Base-by-base conservation (phyloP, 2,888 invertebrate species). In the Caenorhabditis plicata region DNA sequence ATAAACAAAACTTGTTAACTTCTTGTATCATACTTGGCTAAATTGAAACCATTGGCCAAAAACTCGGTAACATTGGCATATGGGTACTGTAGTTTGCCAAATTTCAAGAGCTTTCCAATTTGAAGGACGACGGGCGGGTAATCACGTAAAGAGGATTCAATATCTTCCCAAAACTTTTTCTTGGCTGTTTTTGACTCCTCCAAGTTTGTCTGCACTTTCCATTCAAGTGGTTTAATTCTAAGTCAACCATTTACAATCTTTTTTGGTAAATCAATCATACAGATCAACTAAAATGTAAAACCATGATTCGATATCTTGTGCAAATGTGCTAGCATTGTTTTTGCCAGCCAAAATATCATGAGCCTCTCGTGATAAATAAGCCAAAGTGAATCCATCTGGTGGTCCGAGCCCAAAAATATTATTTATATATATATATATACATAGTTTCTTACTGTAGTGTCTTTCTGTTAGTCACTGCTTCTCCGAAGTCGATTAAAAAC, bases 251-350 rank as follows among this genome's bases (percentile, higher is more conserved):
- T 42, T 8, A 17, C 11, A 11, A 2, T 15, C 25, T 22, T 44
- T 33, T 33, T 22, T 11, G 2, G 2, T 2, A 32, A 44, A 44
- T 31, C 15, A 27, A 27, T 42, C 48, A 48, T 17, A 58, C 54
- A 60, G 22, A 41, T 60, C 60, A 9, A 60, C 15, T 23, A 60
- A 25, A 15, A 54, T 19, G 15, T 46, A 50, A 39, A 54, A 60
- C 60, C 60, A 60, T n/a, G 53, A 50, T 20, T 60, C 60, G 13
- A 54, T 9, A 36, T 60, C 60, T 22, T 50, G 49, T 15, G 40
- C 46, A 25, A 33, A 54, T 3, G 49, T 46, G 4, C 45, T 39
- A 20, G 36, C 17, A 0, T 9, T 35, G 5, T 11, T 35, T 0
- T n/a, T n/a, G n/a, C 13, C n/a, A 9, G 20, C 25, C 9, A 60